These are phyloP conservation scores for cattle (Bos taurus) DNA, from an alignment of 2,113 vertebrate genomes.

Conservation along the genomic window DNA sequence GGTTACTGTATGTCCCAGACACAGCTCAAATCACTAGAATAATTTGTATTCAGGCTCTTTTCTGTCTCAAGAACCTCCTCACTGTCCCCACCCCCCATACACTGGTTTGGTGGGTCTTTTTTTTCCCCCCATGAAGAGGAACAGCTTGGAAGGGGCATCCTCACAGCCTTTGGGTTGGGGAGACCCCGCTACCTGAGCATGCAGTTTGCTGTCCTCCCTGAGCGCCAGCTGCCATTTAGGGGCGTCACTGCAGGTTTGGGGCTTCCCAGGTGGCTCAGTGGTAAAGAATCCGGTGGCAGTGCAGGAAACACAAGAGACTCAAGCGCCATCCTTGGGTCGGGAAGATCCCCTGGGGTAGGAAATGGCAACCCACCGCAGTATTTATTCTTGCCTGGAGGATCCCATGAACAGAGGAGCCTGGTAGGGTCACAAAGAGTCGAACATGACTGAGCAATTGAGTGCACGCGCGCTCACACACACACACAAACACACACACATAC, in stretches of 20 bases:
- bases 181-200: accelerated
- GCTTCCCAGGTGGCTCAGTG: not conserved
- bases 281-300: not conserved
- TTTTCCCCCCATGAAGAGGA: not conserved
- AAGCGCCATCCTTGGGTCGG: accelerated
- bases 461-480: accelerated
- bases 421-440: not conserved
- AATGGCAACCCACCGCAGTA: not conserved
- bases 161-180: accelerated
- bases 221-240: accelerated
- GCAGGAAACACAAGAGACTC: not conserved
- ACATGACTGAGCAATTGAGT: not conserved
- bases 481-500: not conserved
- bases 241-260: not conserved
- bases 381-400: not conserved
- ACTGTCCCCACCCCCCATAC: accelerated
- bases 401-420: not conserved
- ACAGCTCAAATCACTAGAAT: conserved; percentile 1
- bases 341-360: not conserved
- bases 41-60: not conserved
- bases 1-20: conserved; percentile 28
- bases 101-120: not conserved
- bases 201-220: not conserved
- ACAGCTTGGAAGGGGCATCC: accelerated
- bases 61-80: not conserved